These are phyloP conservation scores for Euproctis similis DNA, from an alignment of 2,888 invertebrate species.

Conservation along the genomic window DNA sequence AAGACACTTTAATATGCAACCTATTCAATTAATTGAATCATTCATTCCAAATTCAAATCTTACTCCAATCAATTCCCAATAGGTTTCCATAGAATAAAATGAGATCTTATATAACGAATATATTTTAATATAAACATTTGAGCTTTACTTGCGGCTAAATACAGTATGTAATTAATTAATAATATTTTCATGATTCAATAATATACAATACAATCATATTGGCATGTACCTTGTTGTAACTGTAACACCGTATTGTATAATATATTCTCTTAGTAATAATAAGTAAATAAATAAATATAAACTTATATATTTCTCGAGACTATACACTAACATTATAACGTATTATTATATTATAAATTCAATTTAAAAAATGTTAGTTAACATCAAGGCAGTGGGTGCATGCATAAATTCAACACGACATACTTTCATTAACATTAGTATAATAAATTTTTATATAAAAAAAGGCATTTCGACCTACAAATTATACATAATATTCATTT, in stretches of 20 bases:
- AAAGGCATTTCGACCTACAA: conserved; percentile 32
- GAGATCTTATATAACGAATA: no score
- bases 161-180: no score
- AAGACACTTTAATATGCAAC: no score
- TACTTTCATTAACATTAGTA: conserved; percentile 27
- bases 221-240: no score
- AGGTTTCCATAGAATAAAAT: no score
- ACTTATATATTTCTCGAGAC: conserved; percentile 31
- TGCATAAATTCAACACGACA: conserved; percentile 44
- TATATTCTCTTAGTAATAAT: no score
- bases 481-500: conserved; percentile 17
- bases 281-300: conserved; percentile 7
- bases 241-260: no score
- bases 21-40: no score
- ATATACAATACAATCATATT: no score
- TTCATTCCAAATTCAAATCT: no score
- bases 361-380: conserved; percentile 44
- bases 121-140: conserved; percentile 12
- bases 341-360: conserved; percentile 41
- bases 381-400: conserved; percentile 63
- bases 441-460: conserved; percentile 26
- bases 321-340: conserved; percentile 41
- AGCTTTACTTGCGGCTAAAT: conserved; percentile 29
- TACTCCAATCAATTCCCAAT: no score
- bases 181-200: no score